phyloP scores from a whole-genome alignment of 2,113 vertebrate species.

The Clinocottus analis region DNA sequence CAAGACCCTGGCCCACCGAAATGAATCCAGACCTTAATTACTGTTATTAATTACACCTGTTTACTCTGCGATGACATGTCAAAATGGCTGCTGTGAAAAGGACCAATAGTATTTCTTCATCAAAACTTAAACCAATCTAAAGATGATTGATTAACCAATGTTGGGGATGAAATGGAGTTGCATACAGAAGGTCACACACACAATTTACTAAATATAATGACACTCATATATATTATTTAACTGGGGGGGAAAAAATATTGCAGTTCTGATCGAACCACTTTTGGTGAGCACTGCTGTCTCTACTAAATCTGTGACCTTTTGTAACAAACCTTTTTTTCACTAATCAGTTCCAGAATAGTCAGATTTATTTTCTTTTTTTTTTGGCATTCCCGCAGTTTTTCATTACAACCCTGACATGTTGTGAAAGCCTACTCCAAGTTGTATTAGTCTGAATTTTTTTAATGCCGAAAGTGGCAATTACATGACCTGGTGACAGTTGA shows the following conservation, averaged over 20 bases:
- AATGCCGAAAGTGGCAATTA: constrained; percentile 21
- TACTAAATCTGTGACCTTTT: not conserved
- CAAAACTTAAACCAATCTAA: not conserved
- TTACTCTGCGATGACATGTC: too few species aligned
- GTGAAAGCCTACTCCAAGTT: not conserved
- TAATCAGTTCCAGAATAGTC: not conserved
- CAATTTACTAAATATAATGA: not conserved
- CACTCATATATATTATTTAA: not conserved
- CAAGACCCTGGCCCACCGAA: too few species aligned
- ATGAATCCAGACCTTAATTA: too few species aligned
- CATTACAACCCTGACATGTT: not conserved
- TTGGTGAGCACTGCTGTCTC: not conserved
- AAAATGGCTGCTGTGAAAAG: too few species aligned
- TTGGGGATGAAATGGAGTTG: not conserved
- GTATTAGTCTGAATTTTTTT: constrained; percentile 8
- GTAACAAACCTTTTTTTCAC: not conserved
- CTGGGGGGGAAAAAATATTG: not conserved
- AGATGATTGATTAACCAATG: constrained; percentile 22
- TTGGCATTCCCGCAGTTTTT: not conserved
- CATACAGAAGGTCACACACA: not conserved
- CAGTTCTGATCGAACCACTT: not conserved
- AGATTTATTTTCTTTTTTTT: too few species aligned
- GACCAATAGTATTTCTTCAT: not conserved
- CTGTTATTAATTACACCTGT: too few species aligned
- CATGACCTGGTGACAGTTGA: constrained; percentile 17